These are phyloP conservation scores for Brachionus calyciflorus DNA, from an alignment of 1,140 invertebrate species.

Conservation along the genomic window DNA sequence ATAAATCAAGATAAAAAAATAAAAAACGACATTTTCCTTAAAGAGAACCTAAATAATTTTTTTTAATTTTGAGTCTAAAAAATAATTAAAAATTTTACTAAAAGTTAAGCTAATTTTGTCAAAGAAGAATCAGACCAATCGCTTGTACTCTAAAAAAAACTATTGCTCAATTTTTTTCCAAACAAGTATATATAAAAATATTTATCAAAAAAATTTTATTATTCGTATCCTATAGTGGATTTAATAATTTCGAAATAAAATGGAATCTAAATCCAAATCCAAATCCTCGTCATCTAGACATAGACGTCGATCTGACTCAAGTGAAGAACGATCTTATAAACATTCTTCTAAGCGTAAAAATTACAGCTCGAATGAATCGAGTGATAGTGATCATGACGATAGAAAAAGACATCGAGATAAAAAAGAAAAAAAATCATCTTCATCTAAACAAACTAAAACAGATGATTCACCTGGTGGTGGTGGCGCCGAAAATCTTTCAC, in stretches of 20 bases:
- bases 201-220: too few relatives aligned
- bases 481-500: neutral
- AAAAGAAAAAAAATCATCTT: neutral
- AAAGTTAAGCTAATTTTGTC: too few relatives aligned
- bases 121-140: too few relatives aligned
- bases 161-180: too few relatives aligned
- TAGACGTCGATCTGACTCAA: neutral
- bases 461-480: constrained; percentile 20
- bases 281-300: constrained; percentile 6
- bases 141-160: too few relatives aligned
- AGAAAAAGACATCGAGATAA: neutral
- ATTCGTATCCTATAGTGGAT: too few relatives aligned
- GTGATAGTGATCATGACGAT: constrained; percentile 9
- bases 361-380: constrained; percentile 1
- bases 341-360: neutral
- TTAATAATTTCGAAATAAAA: neutral
- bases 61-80: too few relatives aligned
- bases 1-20: too few relatives aligned
- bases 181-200: too few relatives aligned
- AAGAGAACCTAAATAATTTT: too few relatives aligned
- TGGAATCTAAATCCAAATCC: neutral
- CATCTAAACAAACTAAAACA: neutral
- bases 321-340: neutral
- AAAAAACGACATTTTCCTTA: too few relatives aligned
- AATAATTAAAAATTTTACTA: too few relatives aligned